phyloP scores from a whole-genome alignment of 2,888 invertebrate genomes.

The Eristalinus aeneus region DNA sequence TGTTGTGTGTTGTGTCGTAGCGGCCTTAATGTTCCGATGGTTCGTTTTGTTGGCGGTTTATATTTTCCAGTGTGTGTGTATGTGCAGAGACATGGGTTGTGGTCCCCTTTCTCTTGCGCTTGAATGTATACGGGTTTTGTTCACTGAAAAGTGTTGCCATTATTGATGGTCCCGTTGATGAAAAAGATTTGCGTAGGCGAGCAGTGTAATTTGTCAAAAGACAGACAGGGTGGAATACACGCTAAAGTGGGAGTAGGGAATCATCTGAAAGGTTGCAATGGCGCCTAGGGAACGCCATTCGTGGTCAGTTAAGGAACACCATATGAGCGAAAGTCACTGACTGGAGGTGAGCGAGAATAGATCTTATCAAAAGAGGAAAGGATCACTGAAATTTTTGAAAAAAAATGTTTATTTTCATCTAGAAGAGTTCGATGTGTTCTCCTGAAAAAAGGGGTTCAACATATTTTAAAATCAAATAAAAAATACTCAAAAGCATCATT shows the following conservation, averaged over 20 bases:
- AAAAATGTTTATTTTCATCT: no score
- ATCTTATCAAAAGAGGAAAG: no score
- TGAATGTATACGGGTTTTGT: neutral
- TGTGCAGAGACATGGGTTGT: neutral
- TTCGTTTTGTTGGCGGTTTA: neutral
- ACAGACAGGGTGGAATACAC: neutral
- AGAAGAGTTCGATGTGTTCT: no score
- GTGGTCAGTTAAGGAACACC: neutral
- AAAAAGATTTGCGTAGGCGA: neutral
- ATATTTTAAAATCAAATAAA: no score
- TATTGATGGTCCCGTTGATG: neutral
- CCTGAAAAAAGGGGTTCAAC: no score
- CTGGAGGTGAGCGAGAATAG: neutral
- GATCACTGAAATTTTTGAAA: no score
- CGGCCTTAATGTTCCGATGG: constrained; percentile 31
- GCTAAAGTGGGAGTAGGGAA: neutral
- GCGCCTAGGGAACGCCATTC: neutral
- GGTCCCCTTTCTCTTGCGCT: neutral
- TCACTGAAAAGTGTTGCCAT: constrained; percentile 28
- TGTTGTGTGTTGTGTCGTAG: neutral
- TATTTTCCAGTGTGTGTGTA: neutral
- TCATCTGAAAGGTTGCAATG: neutral
- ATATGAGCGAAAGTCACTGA: neutral
- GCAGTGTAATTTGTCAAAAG: neutral
- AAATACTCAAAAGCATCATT: no score